A percentile compares a stretch with the other conserved stretches of the same genome.
Conservation (phyloP, 2,113 vertebrate genomes). For the Prochilodus magdalenae region DNA sequence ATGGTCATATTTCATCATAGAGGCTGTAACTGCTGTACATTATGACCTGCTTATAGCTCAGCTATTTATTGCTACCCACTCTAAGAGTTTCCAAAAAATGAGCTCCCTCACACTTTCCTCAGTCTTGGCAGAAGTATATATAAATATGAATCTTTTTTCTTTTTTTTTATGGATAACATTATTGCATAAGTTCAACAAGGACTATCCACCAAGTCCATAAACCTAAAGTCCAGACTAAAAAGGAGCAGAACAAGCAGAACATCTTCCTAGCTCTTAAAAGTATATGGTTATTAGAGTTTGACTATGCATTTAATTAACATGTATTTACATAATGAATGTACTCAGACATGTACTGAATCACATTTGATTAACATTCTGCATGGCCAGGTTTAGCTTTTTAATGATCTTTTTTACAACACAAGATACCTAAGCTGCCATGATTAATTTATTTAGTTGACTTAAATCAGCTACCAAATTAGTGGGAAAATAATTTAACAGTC, state of each 20-base stretch:
- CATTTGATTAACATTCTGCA: background rate
- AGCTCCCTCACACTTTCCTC: conserved; percentile 6
- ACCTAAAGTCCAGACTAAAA: no score
- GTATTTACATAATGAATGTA: no score
- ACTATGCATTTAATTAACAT: background rate
- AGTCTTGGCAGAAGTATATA: conserved; percentile 22
- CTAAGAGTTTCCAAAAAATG: conserved; percentile 20
- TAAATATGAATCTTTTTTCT: conserved; percentile 21
- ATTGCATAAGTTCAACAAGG: conserved; percentile 11
- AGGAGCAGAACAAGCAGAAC: no score
- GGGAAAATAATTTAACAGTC: no score
- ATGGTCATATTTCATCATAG: conserved; percentile 60
- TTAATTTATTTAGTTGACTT: no score
- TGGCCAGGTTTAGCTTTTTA: no score
- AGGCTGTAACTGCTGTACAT: conserved; percentile 62
- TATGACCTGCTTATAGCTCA: conserved; percentile 18
- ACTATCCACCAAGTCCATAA: background rate
- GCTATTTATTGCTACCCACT: conserved; percentile 33
- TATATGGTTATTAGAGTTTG: background rate
- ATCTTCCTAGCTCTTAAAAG: background rate
- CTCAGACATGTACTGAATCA: background rate
- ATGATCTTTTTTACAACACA: no score
- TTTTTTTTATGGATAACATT: background rate
- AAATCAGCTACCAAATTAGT: no score
- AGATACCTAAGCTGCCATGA: no score